A percentile compares a stretch with the other conserved stretches of the same genome.
These are phyloP conservation scores for Pollachius pollachius DNA, from an alignment of 2,113 vertebrate species.

Conservation along the genomic window DNA sequence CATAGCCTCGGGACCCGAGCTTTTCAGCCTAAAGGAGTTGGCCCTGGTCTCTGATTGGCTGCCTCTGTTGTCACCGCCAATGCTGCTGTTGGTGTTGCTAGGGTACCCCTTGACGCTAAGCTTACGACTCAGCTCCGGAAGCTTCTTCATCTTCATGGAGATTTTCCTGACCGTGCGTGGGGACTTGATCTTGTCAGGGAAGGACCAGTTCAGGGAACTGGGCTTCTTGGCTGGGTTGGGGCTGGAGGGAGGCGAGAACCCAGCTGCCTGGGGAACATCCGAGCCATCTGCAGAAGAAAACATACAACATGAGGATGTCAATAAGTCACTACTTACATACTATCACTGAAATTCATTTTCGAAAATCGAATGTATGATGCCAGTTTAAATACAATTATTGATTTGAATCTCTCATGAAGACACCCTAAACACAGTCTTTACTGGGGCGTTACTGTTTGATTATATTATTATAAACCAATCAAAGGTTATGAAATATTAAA, in stretches of 20 bases:
- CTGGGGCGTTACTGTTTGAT: too few species aligned
- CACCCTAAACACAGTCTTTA: too few species aligned
- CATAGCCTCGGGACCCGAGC: conserved; percentile 32
- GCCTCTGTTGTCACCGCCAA: conserved; percentile 43
- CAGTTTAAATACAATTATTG: too few species aligned
- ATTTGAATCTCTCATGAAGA: too few species aligned
- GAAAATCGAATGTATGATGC: too few species aligned
- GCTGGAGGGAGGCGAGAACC: conserved; percentile 85
- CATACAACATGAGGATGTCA: conserved; percentile 6
- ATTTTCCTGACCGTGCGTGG: conserved; percentile 95
- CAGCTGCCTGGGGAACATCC: conserved; percentile 56
- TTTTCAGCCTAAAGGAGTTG: conserved; percentile 43
- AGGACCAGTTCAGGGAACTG: conserved; percentile 91
- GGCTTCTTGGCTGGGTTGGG: conserved; percentile 90
- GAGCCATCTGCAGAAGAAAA: conserved; percentile 55
- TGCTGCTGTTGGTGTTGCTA: conserved; percentile 65
- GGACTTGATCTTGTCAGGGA: conserved; percentile 97
- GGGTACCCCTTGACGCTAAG: conserved; percentile 85
- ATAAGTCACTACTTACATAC: too few species aligned
- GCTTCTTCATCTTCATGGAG: conserved; percentile 98
- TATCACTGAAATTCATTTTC: too few species aligned
- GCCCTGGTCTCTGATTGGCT: conserved; percentile 60
- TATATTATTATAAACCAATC: too few species aligned
- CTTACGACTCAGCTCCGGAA: conserved; percentile 94
- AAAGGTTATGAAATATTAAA: too few species aligned